Evolutionary conservation across 2,113 vertebrate genomes (phyloP).

Genomic region (Macaca fascicularis): T2T-MFA8v1.1 NC_088391.1:16991001-16991500

Average conservation of each 20-base stretch:
- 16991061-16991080: not conserved
- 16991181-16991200: not conserved
- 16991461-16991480: not conserved
- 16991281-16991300: not conserved
- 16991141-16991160: conserved; percentile 9
- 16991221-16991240: not conserved
- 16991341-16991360: not conserved
- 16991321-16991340: not conserved
- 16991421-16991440: not conserved
- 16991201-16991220: not conserved
- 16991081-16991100: not conserved
- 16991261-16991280: not conserved
- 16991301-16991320: not conserved
- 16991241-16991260: not conserved
- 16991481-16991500: not conserved
- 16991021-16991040: not conserved
- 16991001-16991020: not conserved
- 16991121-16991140: not conserved
- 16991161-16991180: not conserved
- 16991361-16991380: not conserved
- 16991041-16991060: not conserved
- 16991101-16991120: not conserved
- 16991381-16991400: not conserved
- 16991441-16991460: not conserved
- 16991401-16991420: not conserved